Evolutionary conservation across 1,140 invertebrate genomes (phyloP).

Genomic region (Cyphomyrmex costatus): DNA sequence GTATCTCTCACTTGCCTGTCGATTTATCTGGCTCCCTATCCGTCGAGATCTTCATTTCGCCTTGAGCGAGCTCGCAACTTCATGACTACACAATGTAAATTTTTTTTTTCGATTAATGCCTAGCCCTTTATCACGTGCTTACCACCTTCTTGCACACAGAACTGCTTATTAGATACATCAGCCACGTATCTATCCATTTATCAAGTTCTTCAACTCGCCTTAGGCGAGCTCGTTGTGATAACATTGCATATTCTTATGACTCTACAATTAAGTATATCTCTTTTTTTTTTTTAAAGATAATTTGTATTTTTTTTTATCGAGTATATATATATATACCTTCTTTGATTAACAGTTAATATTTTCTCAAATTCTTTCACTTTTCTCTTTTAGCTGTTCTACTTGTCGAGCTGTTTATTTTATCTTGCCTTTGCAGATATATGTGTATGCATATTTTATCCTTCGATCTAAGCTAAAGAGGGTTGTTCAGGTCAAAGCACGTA

Average conservation of each 20-base stretch:
- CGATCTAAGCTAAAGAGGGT: not conserved
- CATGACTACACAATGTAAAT: not conserved
- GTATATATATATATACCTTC: no score
- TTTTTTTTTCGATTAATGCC: slow-evolving; percentile 36
- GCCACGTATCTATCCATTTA: not conserved
- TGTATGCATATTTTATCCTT: slow-evolving; percentile 16
- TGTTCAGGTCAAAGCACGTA: not conserved
- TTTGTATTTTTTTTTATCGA: not conserved
- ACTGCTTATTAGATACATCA: slow-evolving; percentile 26
- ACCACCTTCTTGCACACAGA: not conserved
- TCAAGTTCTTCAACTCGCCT: slow-evolving; percentile 2
- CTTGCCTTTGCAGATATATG: not conserved
- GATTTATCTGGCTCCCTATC: not conserved
- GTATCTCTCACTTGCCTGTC: slow-evolving; percentile 1
- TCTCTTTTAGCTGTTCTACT: not conserved
- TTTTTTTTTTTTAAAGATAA: slow-evolving; percentile 4
- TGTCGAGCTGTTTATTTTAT: not conserved
- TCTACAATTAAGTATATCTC: not conserved
- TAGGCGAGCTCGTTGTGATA: not conserved
- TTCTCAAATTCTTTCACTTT: not conserved
- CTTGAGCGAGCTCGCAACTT: slow-evolving; percentile 27
- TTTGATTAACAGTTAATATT: not conserved
- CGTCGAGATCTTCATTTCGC: slow-evolving; percentile 24
- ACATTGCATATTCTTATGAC: not conserved
- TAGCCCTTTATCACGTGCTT: not conserved